Conservation (phyloP, 1,140 invertebrate genomes). For the Diorhabda carinulata region DNA sequence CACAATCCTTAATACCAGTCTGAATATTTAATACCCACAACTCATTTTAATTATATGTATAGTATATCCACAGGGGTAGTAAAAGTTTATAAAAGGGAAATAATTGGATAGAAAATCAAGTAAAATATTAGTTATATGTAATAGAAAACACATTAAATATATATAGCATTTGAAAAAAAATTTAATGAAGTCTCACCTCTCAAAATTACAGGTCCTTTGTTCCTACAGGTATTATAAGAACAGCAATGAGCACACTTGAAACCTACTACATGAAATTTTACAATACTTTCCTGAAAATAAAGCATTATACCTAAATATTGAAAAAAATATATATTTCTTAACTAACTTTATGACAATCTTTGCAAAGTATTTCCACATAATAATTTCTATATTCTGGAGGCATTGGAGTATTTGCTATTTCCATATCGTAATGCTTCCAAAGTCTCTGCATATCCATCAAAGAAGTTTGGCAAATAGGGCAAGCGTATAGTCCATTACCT, state of each 20-base stretch:
- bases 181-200: constrained; percentile 14
- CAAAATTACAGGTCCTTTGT: constrained; percentile 51
- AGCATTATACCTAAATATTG: constrained; percentile 5
- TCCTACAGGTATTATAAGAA: constrained; percentile 81
- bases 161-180: too few species aligned
- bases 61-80: too few species aligned
- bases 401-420: constrained; percentile 76
- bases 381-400: constrained; percentile 75
- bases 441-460: constrained; percentile 78
- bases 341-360: constrained; percentile 80
- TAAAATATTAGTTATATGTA: too few species aligned
- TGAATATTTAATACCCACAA: too few species aligned
- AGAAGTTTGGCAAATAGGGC: constrained; percentile 81
- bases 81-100: too few species aligned
- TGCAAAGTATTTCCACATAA: constrained; percentile 76
- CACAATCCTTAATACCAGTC: too few species aligned
- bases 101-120: too few species aligned
- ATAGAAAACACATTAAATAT: too few species aligned
- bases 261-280: constrained; percentile 80
- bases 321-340: too few species aligned
- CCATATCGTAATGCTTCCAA: constrained; percentile 77
- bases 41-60: too few species aligned
- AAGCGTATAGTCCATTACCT: constrained; percentile 75
- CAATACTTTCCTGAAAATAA: constrained; percentile 64
- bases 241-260: constrained; percentile 79